phyloP scores from a whole-genome alignment of 2,888 invertebrate species.

The Metalampra italica region DNA sequence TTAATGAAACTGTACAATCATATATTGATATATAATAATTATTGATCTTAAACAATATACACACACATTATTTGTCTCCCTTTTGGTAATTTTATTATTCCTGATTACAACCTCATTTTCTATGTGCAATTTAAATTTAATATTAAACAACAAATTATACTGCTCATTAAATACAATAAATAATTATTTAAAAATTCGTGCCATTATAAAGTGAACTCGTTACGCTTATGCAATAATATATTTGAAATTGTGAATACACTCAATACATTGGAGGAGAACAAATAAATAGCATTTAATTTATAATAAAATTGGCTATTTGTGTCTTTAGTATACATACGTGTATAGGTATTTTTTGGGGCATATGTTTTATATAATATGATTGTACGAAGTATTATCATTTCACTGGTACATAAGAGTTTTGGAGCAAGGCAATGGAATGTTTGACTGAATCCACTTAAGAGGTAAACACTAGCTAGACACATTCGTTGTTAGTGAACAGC shows the following conservation, averaged over 20 bases:
- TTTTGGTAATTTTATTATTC: slow-evolving; percentile 59
- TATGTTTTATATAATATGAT: slow-evolving; percentile 16
- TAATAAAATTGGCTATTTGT: slow-evolving; percentile 19
- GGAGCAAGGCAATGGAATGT: slow-evolving; percentile 16
- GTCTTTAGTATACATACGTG: slow-evolving; percentile 5
- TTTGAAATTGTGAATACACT: slow-evolving; percentile 43
- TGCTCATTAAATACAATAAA: slow-evolving; percentile 45
- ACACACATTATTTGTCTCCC: slow-evolving; percentile 75
- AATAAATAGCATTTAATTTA: slow-evolving; percentile 21
- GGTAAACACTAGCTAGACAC: slow-evolving; percentile 54
- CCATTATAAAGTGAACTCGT: slow-evolving; percentile 57
- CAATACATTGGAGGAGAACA: slow-evolving; percentile 27
- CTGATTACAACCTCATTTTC: slow-evolving; percentile 74
- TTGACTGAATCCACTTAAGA: slow-evolving; percentile 29
- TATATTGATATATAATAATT: slow-evolving; percentile 57
- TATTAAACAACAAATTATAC: slow-evolving; percentile 56
- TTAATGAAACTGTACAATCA: slow-evolving; percentile 62
- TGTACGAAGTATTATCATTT: slow-evolving; percentile 17
- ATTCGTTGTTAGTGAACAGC: slow-evolving; percentile 75
- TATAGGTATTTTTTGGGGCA: slow-evolving; percentile 4
- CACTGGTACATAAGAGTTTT: slow-evolving; percentile 7
- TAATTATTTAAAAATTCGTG: slow-evolving; percentile 57
- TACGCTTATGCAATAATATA: slow-evolving; percentile 46
- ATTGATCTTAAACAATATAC: slow-evolving; percentile 71
- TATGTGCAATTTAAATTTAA: slow-evolving; percentile 68